A percentile compares a stretch with the other conserved stretches of the same genome.
These are phyloP conservation scores for Porites lutea DNA, from an alignment of 64 coral and sea anemone species.

Conservation along the genomic window DNA sequence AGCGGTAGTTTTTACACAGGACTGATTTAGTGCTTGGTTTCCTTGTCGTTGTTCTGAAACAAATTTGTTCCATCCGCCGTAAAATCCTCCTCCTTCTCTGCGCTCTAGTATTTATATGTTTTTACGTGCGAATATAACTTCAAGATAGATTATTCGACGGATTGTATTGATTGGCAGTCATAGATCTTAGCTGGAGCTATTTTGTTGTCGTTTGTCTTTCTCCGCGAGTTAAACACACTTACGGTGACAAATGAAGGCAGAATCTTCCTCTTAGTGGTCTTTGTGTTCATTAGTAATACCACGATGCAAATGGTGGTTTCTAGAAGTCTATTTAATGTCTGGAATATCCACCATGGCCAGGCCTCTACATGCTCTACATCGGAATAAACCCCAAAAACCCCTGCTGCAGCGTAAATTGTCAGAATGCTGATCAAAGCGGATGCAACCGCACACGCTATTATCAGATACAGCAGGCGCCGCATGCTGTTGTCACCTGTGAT, in stretches of 20 bases:
- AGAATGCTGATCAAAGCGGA: background rate
- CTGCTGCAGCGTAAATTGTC: slow-evolving; percentile 78
- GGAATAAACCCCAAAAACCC: slow-evolving; percentile 92
- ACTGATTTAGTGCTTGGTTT: too few relatives aligned
- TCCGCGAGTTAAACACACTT: background rate
- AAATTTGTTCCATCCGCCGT: too few relatives aligned
- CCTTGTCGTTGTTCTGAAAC: too few relatives aligned
- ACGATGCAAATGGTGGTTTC: slow-evolving; percentile 72
- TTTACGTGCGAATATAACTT: background rate
- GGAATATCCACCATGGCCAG: slow-evolving; percentile 93
- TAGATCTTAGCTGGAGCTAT: background rate
- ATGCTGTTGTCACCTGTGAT: slow-evolving; percentile 69
- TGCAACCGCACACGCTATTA: slow-evolving; percentile 47
- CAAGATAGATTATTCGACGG: background rate
- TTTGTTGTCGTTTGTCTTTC: background rate
- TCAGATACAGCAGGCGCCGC: slow-evolving; percentile 68
- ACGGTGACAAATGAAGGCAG: slow-evolving; percentile 10
- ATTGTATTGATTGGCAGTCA: background rate
- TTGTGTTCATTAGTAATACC: slow-evolving; percentile 74
- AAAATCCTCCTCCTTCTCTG: too few relatives aligned
- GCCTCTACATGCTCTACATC: slow-evolving; percentile 52
- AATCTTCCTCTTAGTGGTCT: slow-evolving; percentile 14
- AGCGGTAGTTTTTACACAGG: too few relatives aligned
- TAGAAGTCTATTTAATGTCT: slow-evolving; percentile 54
- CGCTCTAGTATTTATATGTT: too few relatives aligned